These are phyloP conservation scores for Nematopogon swammerdamellus DNA, from an alignment of 2,888 invertebrate species.

Conservation along the genomic window DNA sequence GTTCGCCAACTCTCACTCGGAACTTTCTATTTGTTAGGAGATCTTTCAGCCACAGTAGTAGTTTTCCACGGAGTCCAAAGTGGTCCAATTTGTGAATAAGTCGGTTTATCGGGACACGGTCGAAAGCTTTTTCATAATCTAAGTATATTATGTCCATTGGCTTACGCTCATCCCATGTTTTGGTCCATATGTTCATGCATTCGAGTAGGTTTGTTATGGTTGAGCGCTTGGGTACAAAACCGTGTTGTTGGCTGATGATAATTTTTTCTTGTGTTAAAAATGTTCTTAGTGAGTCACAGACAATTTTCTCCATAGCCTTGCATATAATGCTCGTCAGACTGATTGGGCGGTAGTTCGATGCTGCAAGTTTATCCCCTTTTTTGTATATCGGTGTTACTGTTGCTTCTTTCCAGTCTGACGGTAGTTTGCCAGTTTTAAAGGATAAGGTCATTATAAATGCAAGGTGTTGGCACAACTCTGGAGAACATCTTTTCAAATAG, in stretches of 20 bases:
- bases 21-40: background rate
- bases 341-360: constrained; percentile 2
- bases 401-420: constrained; percentile 3
- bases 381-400: constrained; percentile 2
- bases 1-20: background rate
- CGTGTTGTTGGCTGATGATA: background rate
- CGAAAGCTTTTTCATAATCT: background rate
- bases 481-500: background rate
- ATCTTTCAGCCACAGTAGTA: background rate
- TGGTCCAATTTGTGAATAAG: background rate
- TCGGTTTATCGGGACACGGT: background rate
- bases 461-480: background rate
- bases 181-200: background rate
- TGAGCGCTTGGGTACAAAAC: background rate
- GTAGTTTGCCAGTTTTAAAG: constrained; percentile 1
- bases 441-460: background rate
- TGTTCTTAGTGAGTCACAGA: too few species aligned
- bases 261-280: background rate
- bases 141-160: background rate
- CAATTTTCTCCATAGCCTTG: constrained; percentile 1
- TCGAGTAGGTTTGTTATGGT: background rate
- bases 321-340: constrained; percentile 1
- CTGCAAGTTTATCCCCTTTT: constrained; percentile 1
- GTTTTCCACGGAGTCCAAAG: background rate
- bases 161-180: background rate